A percentile compares a stretch with the other conserved stretches of the same genome.
Evolutionary conservation across 2,888 invertebrate species (phyloP).

Genomic region (Alloscopus bannaensis): DNA sequence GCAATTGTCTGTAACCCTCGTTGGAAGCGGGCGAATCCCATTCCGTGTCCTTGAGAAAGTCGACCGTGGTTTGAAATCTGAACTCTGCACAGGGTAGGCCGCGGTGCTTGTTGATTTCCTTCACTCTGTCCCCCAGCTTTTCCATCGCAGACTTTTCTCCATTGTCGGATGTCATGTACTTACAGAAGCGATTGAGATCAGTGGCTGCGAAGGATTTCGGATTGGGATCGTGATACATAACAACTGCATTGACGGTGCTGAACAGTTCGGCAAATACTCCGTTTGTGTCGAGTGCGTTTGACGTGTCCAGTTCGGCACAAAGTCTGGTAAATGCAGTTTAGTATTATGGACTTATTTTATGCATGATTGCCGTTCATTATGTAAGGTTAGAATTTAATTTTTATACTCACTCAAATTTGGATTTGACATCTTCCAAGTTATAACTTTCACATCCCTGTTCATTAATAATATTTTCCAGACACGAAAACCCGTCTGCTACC

Average conservation of each 20-base stretch:
- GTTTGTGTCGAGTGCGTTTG: slow-evolving; percentile 36
- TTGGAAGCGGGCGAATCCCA: slow-evolving; percentile 55
- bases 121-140: slow-evolving; percentile 42
- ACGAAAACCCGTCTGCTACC: slow-evolving; percentile 45
- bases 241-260: slow-evolving; percentile 53
- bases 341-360: neutral
- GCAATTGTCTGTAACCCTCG: slow-evolving; percentile 51
- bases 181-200: slow-evolving; percentile 45
- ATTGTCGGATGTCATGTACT: slow-evolving; percentile 9
- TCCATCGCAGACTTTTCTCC: slow-evolving; percentile 21
- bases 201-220: slow-evolving; percentile 52
- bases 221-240: slow-evolving; percentile 53
- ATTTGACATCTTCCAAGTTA: slow-evolving; percentile 46
- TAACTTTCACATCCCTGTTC: slow-evolving; percentile 51
- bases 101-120: slow-evolving; percentile 50
- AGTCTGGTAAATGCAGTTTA: slow-evolving; percentile 25
- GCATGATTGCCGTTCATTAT: neutral
- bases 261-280: slow-evolving; percentile 46
- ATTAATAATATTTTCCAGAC: slow-evolving; percentile 45
- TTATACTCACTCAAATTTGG: slow-evolving; percentile 43
- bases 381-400: slow-evolving; percentile 3
- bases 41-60: slow-evolving; percentile 23
- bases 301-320: slow-evolving; percentile 53
- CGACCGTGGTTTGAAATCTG: slow-evolving; percentile 48
- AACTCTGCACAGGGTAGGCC: slow-evolving; percentile 48